Evolutionary conservation across 2,888 invertebrate species (phyloP), one percentile per base, ranked within the genome.

Genomic region (Poecilus cupreus): DNA sequence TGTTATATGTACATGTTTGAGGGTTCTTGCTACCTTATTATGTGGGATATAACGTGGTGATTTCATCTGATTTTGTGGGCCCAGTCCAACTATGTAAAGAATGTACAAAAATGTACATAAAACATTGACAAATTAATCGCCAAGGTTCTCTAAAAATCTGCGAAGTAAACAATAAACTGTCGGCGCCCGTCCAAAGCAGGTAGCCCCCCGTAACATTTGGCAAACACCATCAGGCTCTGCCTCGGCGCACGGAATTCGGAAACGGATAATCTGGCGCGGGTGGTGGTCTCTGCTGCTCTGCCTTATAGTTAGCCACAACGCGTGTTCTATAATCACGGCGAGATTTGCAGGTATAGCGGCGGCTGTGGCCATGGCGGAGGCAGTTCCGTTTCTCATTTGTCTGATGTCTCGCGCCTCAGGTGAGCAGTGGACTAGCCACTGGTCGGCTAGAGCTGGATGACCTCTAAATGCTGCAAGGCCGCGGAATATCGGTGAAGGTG

Each of bases 301-400:
- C 32, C 32, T 11, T 43, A n/a, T 43, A 43, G 43, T 43, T 43
- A 11, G 13, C n/a, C n/a, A 10, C 8, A 18, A 18, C 49, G 20
- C 54, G 54, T 54, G 54, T 20, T 20, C 22, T 60, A 22, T 60
- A 60, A 60, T 60, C 60, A 60, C 60, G 24, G 11, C 54, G 54
- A 54, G 20, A 54, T 43, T 43, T 18, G 22, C 68, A 68, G 68
- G 68, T 68, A 68, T 11, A 39, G 68, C 5, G 8, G n/a, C 64
- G 32, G 54, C 54, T 11, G 16, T 54, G 54, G 54, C 54, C 8
- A n/a, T 39, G 68, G 68, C 68, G 68, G 68, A 39, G 68, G 68
- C 68, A 68, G 68, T 68, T 68, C 68, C 68, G 68, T 68, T 68
- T 68, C 68, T 68, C 68, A 68, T 68, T 68, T 68, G 68, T 68